These are phyloP conservation scores for Fragum sueziense DNA, from an alignment of 2,888 invertebrate genomes.

Conservation along the genomic window DNA sequence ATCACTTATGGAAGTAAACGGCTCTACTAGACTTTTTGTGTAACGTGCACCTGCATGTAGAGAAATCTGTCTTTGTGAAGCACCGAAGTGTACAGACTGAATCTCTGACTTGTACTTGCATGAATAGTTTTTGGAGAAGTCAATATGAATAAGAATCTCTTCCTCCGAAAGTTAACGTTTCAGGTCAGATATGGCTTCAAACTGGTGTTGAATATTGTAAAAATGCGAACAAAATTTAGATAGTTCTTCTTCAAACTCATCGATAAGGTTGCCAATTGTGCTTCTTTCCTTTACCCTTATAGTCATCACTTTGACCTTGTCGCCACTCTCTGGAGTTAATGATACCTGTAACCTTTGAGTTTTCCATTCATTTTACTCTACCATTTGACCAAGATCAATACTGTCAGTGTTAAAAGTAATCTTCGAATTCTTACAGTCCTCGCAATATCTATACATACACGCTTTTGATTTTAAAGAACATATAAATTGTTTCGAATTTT, in stretches of 20 bases:
- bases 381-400: constrained; percentile 11
- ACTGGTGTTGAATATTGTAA: constrained; percentile 59
- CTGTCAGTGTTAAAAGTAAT: neutral
- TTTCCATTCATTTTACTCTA: constrained; percentile 34
- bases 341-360: constrained; percentile 20
- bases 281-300: constrained; percentile 35
- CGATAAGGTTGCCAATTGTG: constrained; percentile 12
- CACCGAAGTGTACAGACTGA: constrained; percentile 77
- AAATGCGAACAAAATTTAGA: constrained; percentile 36
- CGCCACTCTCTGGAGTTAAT: constrained; percentile 14
- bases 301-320: constrained; percentile 21
- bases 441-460: neutral
- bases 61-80: constrained; percentile 72
- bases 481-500: neutral
- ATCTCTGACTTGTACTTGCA: constrained; percentile 78
- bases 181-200: constrained; percentile 37
- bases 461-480: neutral
- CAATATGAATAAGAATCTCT: constrained; percentile 69
- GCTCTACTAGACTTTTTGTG: neutral
- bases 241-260: constrained; percentile 27
- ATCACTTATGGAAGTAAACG: constrained; percentile 26
- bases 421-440: neutral
- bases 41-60: constrained; percentile 81
- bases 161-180: constrained; percentile 56
- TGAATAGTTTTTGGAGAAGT: constrained; percentile 81